These are phyloP conservation scores for Ditula angustiorana DNA, from an alignment of 2,888 invertebrate species.

Conservation along the genomic window DNA sequence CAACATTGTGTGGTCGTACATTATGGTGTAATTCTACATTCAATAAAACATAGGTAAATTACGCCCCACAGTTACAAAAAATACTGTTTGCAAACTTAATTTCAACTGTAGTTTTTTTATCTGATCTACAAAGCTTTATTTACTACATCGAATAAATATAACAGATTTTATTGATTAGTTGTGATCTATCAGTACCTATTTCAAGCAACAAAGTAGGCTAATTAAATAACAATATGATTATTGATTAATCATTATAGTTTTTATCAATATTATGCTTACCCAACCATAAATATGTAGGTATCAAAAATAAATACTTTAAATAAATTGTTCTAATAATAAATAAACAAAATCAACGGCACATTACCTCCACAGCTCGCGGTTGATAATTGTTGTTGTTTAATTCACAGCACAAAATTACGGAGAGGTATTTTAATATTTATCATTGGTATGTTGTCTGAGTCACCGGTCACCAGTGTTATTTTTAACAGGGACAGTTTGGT, in stretches of 20 bases:
- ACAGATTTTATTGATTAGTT: slow-evolving; percentile 25
- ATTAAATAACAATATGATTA: not conserved
- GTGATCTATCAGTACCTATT: slow-evolving; percentile 16
- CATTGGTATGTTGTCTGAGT: not conserved
- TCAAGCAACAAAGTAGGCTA: not conserved
- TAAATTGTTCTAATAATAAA: slow-evolving; percentile 42
- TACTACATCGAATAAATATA: slow-evolving; percentile 22
- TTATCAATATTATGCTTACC: not conserved
- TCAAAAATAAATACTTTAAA: slow-evolving; percentile 42
- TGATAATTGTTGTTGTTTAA: slow-evolving; percentile 38
- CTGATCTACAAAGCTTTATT: slow-evolving; percentile 27
- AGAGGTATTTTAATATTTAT: not conserved
- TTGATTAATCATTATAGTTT: not conserved
- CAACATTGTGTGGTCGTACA: slow-evolving; percentile 24
- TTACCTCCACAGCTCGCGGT: slow-evolving; percentile 53
- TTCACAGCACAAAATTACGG: slow-evolving; percentile 20
- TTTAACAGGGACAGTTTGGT: too few relatives aligned
- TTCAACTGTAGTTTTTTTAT: slow-evolving; percentile 18
- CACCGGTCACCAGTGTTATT: not conserved
- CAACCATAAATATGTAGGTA: slow-evolving; percentile 4
- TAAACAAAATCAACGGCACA: slow-evolving; percentile 35
- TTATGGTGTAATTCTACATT: too few relatives aligned
- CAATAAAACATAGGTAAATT: too few relatives aligned
- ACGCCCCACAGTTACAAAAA: slow-evolving; percentile 34
- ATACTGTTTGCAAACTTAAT: slow-evolving; percentile 45